phyloP scores from a whole-genome alignment of 2,113 vertebrate species.

The Corythoichthys intestinalis region DNA sequence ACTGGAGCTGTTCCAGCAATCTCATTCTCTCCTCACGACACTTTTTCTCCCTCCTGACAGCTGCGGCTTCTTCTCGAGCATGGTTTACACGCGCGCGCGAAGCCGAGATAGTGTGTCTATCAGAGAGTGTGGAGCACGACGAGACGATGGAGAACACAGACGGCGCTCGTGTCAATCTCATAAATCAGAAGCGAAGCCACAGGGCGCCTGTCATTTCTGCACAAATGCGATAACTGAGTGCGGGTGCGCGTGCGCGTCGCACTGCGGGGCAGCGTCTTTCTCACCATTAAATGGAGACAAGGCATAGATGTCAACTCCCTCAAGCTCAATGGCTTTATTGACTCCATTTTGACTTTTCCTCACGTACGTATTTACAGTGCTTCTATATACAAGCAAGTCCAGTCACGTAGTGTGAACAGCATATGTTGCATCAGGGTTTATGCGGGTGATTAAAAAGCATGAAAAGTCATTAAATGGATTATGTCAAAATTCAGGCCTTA shows the following conservation, averaged over 20 bases:
- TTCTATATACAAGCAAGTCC: neutral
- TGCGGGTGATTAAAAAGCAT: too few species aligned
- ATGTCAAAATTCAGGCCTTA: too few species aligned
- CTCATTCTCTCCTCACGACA: too few species aligned
- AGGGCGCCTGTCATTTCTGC: slow-evolving; percentile 7
- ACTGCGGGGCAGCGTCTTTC: neutral
- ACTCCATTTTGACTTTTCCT: neutral
- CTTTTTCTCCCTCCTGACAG: neutral
- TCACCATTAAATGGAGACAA: neutral
- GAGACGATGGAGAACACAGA: neutral
- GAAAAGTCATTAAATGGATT: too few species aligned
- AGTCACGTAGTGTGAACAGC: neutral
- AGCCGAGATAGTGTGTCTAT: neutral
- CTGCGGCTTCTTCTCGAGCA: neutral
- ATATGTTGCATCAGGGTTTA: too few species aligned
- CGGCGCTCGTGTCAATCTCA: slow-evolving; percentile 7
- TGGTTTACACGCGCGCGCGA: neutral
- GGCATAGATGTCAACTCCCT: neutral
- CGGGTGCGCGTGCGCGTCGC: neutral
- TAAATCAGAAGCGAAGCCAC: slow-evolving; percentile 5
- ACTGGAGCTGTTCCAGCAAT: neutral
- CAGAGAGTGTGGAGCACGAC: neutral
- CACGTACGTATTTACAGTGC: neutral
- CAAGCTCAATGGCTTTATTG: neutral
- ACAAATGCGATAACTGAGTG: slow-evolving; percentile 6